Evolutionary conservation across 1,140 invertebrate genomes (phyloP).

Genomic region (Drosophila paulistorum): DNA sequence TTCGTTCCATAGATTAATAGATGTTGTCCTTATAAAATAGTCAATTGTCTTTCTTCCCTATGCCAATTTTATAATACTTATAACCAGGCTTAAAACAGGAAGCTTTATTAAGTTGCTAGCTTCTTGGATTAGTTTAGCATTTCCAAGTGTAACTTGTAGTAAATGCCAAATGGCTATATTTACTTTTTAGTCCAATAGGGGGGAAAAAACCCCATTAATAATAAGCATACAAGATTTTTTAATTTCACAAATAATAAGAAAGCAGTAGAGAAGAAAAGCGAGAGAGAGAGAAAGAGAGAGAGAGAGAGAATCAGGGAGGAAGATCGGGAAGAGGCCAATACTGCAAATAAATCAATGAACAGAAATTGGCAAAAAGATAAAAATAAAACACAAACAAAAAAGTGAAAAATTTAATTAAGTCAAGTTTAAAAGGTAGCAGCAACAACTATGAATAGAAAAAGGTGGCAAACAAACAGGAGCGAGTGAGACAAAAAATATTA

Average conservation of each 20-base stretch:
- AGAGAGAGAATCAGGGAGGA: not conserved
- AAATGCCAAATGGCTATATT: not conserved
- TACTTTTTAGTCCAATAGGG: not conserved
- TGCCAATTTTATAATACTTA: too few relatives aligned
- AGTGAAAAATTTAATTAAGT: constrained; percentile 73
- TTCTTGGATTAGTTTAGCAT: too few relatives aligned
- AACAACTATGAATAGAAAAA: constrained; percentile 3
- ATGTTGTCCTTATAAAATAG: too few relatives aligned
- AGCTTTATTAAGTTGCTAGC: too few relatives aligned
- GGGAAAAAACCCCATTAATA: not conserved
- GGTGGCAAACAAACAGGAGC: constrained; percentile 1
- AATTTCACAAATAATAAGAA: not conserved
- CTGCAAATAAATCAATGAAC: constrained; percentile 64
- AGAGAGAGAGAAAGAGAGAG: constrained; percentile 14
- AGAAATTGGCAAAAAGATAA: constrained; percentile 61
- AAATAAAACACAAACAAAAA: constrained; percentile 59
- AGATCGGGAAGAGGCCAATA: not conserved
- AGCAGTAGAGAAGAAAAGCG: constrained; percentile 8
- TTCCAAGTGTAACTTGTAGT: not conserved
- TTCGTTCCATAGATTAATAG: too few relatives aligned
- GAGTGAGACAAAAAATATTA: constrained; percentile 67
- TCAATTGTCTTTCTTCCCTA: not conserved
- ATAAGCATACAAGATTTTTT: not conserved
- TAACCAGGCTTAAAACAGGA: too few relatives aligned
- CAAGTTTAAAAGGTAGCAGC: constrained; percentile 70